Base-by-base conservation (phyloP, 2,888 invertebrate species). In the Nineta flava region DNA sequence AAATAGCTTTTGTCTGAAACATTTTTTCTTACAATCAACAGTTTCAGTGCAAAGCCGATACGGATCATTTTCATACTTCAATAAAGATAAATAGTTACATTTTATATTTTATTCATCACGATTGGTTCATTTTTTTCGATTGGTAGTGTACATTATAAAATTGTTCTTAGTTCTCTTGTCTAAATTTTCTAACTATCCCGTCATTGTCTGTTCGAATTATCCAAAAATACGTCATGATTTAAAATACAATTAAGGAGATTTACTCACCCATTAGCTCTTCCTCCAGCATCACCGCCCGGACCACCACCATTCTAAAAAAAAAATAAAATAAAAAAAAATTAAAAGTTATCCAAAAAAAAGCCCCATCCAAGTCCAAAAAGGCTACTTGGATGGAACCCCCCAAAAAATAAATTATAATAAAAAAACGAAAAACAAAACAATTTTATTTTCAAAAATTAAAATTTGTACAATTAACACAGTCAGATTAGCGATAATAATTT, bases 271-370 rank as follows among this genome's bases (percentile, higher is more conserved):
- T 87, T 87, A 47, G 81, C 78, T 54, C 88, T 75, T 53, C 86
- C 81, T 47, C 80, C 79, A 56, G 83, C 78, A 58, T 88, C 88
- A 52, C 82, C 81, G 54, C 81, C 85, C 54, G 83, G 74, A 50
- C 82, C 84, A 58, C 82, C 80, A 56, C 87, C 87, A 79, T 87
- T 90, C 88, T 88, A 76, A 74, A 82, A 83, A 78, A 70, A 76
- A 77, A 75, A 74, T 73, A 71, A 70, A 72, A 71, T 70, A 69
- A 66, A 68, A 68, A 63, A 66, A 65, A 61, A 67, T 62, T 59
- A 66, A 68, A 71, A 74, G 71, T 67, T 72, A 67, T 59, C 58
- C 67, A 71, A 69, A 67, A 67, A 68, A 65, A 54, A 58, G 66
- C 69, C 70, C 70, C 66, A 69, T 70, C 59, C 58, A 16, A 17